phyloP scores from a whole-genome alignment of 37 sponge, comb jelly and placozoan species.

The Halichondria panicea region DNA sequence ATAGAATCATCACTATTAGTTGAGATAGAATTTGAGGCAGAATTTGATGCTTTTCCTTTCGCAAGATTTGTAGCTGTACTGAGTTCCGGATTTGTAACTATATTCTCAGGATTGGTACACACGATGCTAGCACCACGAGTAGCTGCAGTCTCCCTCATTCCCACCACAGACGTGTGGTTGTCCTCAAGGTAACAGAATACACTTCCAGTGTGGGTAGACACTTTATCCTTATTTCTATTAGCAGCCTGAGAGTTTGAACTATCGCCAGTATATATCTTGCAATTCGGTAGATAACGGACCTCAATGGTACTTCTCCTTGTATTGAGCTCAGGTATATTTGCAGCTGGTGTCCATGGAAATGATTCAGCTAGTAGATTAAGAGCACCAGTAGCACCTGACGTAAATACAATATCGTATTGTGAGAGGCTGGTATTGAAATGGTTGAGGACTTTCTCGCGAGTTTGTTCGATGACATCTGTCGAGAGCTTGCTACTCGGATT shows the following conservation, averaged over 20 bases:
- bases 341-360: conserved; percentile 69
- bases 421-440: conserved; percentile 69
- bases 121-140: conserved; percentile 57
- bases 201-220: conserved; percentile 13
- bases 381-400: conserved; percentile 79
- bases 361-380: conserved; percentile 68
- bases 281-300: not conserved
- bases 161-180: conserved; percentile 96
- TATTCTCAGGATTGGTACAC: conserved; percentile 28
- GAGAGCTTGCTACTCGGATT: conserved; percentile 62
- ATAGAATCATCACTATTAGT: not conserved
- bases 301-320: not conserved
- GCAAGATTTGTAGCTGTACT: not conserved
- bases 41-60: not conserved
- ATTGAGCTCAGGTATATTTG: not conserved
- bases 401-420: conserved; percentile 83
- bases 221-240: not conserved
- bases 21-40: not conserved
- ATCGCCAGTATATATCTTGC: not conserved
- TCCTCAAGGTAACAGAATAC: conserved; percentile 84
- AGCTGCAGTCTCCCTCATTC: conserved; percentile 82
- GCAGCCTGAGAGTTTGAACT: not conserved
- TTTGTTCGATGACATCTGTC: conserved; percentile 42
- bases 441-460: conserved; percentile 57
- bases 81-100: not conserved